phyloP scores from a whole-genome alignment of 2,113 vertebrate genomes.

The Struthidea cinerea region DNA sequence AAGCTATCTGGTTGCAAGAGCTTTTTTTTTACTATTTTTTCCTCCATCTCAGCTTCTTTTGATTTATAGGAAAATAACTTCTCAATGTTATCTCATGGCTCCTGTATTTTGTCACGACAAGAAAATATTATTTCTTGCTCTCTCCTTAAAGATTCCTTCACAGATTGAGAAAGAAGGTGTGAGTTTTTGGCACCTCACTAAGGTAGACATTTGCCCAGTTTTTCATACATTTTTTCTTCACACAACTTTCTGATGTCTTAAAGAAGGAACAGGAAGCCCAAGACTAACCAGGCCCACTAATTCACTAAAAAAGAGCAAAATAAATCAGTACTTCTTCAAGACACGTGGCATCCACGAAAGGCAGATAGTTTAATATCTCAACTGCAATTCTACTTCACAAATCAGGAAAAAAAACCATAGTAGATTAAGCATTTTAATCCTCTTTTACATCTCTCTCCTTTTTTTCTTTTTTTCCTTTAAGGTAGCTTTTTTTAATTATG shows the following conservation, averaged over 20 bases:
- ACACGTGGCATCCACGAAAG: background rate
- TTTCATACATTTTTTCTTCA: background rate
- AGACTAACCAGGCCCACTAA: background rate
- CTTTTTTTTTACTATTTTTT: background rate
- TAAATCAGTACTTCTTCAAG: background rate
- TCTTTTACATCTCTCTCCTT: background rate
- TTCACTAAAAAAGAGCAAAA: background rate
- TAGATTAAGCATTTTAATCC: background rate
- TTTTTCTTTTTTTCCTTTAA: background rate
- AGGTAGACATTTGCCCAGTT: background rate
- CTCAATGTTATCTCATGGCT: background rate
- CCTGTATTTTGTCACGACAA: background rate
- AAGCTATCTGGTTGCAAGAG: background rate
- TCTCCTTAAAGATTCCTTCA: background rate
- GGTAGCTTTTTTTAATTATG: background rate
- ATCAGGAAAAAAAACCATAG: background rate
- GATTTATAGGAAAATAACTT: background rate
- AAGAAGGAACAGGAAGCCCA: background rate
- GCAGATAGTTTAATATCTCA: background rate
- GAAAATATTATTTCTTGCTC: background rate
- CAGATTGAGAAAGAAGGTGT: background rate
- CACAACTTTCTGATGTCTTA: background rate
- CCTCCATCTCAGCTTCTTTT: background rate
- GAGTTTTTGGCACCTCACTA: background rate
- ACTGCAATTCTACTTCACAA: background rate